phyloP scores from a whole-genome alignment of 2,888 invertebrate species.

The Caenorhabditis drosophilae region DNA sequence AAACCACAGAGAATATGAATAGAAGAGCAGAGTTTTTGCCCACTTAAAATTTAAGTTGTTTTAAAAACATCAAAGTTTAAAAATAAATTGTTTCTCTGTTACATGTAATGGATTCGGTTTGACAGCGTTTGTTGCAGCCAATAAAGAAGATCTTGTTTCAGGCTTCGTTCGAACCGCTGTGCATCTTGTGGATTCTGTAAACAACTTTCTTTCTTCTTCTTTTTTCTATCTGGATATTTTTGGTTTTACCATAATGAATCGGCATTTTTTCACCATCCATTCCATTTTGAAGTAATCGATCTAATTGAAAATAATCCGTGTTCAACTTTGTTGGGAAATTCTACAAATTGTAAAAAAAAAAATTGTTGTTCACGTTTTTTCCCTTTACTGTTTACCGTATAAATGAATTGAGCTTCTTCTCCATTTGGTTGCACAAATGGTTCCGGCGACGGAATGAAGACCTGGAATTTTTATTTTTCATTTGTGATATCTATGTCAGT shows the following conservation, averaged over 20 bases:
- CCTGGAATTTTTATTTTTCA: constrained; percentile 69
- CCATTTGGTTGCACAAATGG: constrained; percentile 70
- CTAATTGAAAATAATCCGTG: constrained; percentile 58
- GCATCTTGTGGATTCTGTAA: constrained; percentile 50
- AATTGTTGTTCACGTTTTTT: too few relatives aligned
- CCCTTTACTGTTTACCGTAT: constrained; percentile 19
- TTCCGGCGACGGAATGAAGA: constrained; percentile 92
- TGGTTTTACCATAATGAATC: constrained; percentile 45
- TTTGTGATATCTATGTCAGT: too few relatives aligned
- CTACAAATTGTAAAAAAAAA: constrained; percentile 10
- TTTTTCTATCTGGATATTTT: too few relatives aligned
- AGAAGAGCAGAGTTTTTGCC: constrained; percentile 71
- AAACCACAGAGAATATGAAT: constrained; percentile 84
- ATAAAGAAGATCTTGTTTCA: constrained; percentile 57
- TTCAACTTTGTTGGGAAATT: constrained; percentile 61
- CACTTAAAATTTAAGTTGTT: constrained; percentile 35
- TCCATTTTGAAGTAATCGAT: constrained; percentile 44
- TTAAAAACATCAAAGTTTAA: too few relatives aligned
- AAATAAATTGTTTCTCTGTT: too few relatives aligned
- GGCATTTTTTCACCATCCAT: constrained; percentile 42
- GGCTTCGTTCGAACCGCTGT: constrained; percentile 62
- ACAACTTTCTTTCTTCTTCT: constrained; percentile 3
- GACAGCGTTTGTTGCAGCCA: constrained; percentile 52
- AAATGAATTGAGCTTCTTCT: constrained; percentile 46
- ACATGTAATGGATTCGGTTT: constrained; percentile 48